Evolutionary conservation across 1,140 invertebrate species (phyloP).

Genomic region (Thaumetopoea pityocampa): DNA sequence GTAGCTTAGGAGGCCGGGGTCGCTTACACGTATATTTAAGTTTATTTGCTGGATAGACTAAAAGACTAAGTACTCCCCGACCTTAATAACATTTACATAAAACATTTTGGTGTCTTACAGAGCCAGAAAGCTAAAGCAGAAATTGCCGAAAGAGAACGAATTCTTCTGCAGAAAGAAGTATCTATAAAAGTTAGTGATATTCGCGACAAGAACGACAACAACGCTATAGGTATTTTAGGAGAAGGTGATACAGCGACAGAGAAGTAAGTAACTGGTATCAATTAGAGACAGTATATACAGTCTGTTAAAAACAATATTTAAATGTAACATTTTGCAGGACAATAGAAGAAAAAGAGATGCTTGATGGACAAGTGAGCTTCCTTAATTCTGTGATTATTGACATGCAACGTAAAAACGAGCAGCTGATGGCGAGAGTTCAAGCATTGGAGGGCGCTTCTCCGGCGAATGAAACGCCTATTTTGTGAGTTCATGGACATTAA

Average conservation of each 20-base stretch:
- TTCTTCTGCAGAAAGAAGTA: conserved; percentile 53
- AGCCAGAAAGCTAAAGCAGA: conserved; percentile 54
- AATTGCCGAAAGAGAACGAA: conserved; percentile 55
- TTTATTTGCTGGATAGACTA: no score
- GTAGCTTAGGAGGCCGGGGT: no score
- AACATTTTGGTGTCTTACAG: conserved; percentile 34
- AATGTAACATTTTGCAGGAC: conserved; percentile 52
- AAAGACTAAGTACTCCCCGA: no score
- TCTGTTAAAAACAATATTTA: not conserved
- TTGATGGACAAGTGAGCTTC: conserved; percentile 90
- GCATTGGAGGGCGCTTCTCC: conserved; percentile 85
- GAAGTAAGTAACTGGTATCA: conserved; percentile 39
- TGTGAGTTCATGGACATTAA: conserved; percentile 59
- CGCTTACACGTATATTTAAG: no score
- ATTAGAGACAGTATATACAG: not conserved
- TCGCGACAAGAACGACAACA: conserved; percentile 62
- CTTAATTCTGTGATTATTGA: conserved; percentile 97
- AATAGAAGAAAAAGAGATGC: conserved; percentile 80
- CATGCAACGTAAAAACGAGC: conserved; percentile 94
- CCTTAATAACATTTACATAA: no score
- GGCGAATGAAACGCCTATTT: conserved; percentile 77
- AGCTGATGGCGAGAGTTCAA: conserved; percentile 86
- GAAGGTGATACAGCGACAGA: conserved; percentile 45
- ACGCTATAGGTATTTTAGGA: conserved; percentile 43
- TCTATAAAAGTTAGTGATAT: conserved; percentile 34